phyloP scores from a whole-genome alignment of 2,113 vertebrate species.

The Lethenteron camtschaticum region DNA sequence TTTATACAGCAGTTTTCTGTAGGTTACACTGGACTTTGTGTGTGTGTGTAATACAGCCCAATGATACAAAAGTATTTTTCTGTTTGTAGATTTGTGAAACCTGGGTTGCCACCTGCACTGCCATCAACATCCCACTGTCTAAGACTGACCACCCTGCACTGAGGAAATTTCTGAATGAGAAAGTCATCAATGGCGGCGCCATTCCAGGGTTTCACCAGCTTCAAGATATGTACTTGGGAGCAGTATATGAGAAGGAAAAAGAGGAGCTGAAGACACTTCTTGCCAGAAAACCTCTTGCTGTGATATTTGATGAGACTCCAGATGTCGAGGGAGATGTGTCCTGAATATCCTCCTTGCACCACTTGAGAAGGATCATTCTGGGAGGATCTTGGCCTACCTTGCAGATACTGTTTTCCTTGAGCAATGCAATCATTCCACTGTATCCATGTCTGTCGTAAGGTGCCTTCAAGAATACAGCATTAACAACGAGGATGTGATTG shows the following conservation, averaged over 20 bases:
- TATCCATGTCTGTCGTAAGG: slow-evolving; percentile 5
- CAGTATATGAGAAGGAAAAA: slow-evolving; percentile 8
- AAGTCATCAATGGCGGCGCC: slow-evolving; percentile 9
- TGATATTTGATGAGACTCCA: slow-evolving; percentile 11
- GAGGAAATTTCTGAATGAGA: slow-evolving; percentile 7
- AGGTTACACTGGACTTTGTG: too few relatives aligned
- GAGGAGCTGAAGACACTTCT: slow-evolving; percentile 7
- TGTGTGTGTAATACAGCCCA: too few relatives aligned
- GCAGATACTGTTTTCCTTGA: slow-evolving; percentile 10
- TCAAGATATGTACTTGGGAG: slow-evolving; percentile 9
- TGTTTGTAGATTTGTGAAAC: slow-evolving; percentile 9
- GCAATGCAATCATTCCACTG: slow-evolving; percentile 9
- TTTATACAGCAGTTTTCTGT: too few relatives aligned
- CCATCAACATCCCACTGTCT: slow-evolving; percentile 9
- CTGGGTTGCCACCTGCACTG: slow-evolving; percentile 8
- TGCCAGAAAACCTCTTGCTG: slow-evolving; percentile 10
- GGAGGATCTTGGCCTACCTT: slow-evolving; percentile 10
- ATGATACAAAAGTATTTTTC: too few relatives aligned
- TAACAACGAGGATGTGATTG: slow-evolving; percentile 11
- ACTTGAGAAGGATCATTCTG: slow-evolving; percentile 8
- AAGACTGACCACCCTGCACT: slow-evolving; percentile 8
- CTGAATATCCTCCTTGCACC: too few relatives aligned
- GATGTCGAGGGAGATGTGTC: slow-evolving; percentile 11
- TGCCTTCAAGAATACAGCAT: slow-evolving; percentile 11
- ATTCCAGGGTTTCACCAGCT: slow-evolving; percentile 10